These are phyloP conservation scores for Argya squamiceps DNA, from an alignment of 2,797 vertebrate genomes.

Conservation along the genomic window DNA sequence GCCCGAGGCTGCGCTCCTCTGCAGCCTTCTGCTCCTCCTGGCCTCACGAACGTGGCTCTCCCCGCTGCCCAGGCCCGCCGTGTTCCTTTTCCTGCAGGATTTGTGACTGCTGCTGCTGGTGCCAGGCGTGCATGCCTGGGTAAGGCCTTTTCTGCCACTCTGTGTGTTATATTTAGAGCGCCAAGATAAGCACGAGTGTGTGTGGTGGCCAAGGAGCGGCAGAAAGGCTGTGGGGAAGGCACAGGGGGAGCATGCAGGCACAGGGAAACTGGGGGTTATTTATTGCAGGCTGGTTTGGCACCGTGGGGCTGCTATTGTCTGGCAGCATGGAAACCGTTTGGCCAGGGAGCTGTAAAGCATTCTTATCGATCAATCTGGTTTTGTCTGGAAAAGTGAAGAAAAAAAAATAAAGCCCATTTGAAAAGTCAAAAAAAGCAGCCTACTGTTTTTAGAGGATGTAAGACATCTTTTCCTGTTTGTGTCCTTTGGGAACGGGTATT, in stretches of 20 bases:
- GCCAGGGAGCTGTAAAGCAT: neutral
- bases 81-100: neutral
- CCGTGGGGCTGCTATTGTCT: neutral
- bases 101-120: neutral
- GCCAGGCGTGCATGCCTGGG: neutral
- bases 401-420: neutral
- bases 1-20: neutral
- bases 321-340: neutral
- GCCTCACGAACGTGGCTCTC: rapidly evolving
- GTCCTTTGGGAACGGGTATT: neutral
- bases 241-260: neutral
- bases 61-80: neutral
- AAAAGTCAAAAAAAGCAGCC: neutral
- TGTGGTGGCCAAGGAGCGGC: neutral
- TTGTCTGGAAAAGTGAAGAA: neutral
- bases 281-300: neutral
- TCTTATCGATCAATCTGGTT: neutral
- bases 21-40: neutral
- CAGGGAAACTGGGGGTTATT: neutral
- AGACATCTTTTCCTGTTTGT: neutral
- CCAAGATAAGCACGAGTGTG: constrained; percentile 20
- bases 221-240: neutral
- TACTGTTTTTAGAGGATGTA: neutral
- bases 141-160: neutral
- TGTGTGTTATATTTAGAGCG: constrained; percentile 53